Percentiles rank a stretch among this genome's conserved stretches.
These are phyloP conservation scores for Oligia fasciuncula DNA, from an alignment of 2,888 invertebrate genomes.

Conservation along the genomic window DNA sequence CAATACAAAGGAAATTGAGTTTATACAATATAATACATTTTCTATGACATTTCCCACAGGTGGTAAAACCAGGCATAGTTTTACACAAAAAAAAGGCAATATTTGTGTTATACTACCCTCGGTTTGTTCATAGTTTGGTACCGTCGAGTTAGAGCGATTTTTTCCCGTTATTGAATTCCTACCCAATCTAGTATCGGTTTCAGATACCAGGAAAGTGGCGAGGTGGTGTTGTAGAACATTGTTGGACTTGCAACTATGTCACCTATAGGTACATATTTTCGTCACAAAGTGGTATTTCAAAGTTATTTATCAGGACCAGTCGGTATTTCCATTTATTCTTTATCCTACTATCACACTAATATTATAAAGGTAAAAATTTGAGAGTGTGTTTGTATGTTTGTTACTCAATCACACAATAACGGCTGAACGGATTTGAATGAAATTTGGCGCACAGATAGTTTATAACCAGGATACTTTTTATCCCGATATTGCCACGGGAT, in stretches of 20 bases:
- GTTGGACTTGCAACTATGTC: slow-evolving; percentile 5
- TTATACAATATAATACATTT: neutral
- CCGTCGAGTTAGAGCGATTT: slow-evolving; percentile 35
- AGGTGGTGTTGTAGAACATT: slow-evolving; percentile 9
- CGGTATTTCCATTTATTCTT: neutral
- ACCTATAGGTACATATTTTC: neutral
- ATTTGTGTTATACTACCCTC: slow-evolving; percentile 22
- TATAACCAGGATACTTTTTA: no score
- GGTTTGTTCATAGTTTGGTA: slow-evolving; percentile 37
- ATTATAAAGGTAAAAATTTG: neutral
- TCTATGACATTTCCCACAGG: slow-evolving; percentile 5
- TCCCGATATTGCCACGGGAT: no score
- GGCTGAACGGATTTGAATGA: no score
- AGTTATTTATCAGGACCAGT: neutral
- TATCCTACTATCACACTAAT: no score
- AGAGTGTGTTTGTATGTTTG: no score
- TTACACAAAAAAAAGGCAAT: slow-evolving; percentile 13
- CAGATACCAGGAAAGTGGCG: slow-evolving; percentile 26
- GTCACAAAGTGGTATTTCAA: neutral
- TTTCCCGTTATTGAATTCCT: slow-evolving; percentile 59
- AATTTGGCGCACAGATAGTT: no score
- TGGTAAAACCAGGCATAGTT: slow-evolving; percentile 20
- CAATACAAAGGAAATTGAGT: no score
- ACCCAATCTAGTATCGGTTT: slow-evolving; percentile 54
- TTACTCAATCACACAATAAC: no score